Conservation (phyloP, 2,888 invertebrate genomes). For the Melangyna quadrimaculata region DNA sequence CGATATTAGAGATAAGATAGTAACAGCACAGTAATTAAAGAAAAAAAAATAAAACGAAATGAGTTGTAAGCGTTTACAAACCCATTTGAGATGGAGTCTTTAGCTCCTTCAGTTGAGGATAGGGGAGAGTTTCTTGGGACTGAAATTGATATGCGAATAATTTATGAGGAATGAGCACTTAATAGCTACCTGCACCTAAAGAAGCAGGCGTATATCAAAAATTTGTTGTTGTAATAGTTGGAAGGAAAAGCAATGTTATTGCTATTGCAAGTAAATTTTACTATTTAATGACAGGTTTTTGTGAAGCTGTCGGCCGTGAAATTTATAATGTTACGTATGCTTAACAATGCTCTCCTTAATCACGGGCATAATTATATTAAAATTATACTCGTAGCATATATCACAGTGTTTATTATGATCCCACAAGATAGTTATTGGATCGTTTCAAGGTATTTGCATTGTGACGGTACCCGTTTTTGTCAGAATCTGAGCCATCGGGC, state of each 20-base stretch:
- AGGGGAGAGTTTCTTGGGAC: background rate
- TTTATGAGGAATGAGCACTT: constrained; percentile 7
- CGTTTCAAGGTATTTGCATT: background rate
- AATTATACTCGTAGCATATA: no score
- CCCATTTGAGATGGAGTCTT: background rate
- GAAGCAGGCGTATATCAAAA: background rate
- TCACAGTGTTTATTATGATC: background rate
- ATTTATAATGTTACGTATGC: constrained; percentile 4
- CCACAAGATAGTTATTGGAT: background rate
- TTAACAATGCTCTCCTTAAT: background rate
- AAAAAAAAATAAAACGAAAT: constrained; percentile 47
- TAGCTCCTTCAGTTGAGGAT: background rate
- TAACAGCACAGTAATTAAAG: constrained; percentile 29
- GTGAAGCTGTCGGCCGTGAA: constrained; percentile 47
- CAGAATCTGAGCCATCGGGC: background rate
- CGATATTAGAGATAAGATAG: constrained; percentile 35
- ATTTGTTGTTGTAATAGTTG: background rate
- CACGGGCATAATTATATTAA: constrained; percentile 13
- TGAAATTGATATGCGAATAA: constrained; percentile 24
- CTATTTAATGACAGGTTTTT: constrained; percentile 25
- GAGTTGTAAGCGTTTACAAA: constrained; percentile 29
- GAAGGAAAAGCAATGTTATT: background rate
- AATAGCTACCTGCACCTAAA: background rate
- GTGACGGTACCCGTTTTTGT: background rate
- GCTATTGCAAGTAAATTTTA: background rate